Percentiles rank a stretch among this genome's conserved stretches.
Evolutionary conservation across 2,888 invertebrate species (phyloP).

Genomic region (Uloborus plumipes): DNA sequence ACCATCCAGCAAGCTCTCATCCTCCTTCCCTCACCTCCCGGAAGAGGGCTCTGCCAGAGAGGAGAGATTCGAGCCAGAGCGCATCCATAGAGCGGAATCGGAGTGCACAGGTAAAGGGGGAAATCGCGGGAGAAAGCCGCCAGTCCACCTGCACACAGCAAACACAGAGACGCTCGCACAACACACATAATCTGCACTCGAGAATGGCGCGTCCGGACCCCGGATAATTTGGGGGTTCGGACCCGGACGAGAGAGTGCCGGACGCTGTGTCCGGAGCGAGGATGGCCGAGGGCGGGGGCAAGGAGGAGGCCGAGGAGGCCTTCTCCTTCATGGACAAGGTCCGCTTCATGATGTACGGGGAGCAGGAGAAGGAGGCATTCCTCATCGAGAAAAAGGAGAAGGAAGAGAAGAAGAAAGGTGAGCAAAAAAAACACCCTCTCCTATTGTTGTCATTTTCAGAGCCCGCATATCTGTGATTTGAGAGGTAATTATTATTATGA

Average conservation of each 20-base stretch:
- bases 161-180: no score
- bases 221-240: background rate
- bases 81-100: background rate
- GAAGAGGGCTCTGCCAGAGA: conserved; percentile 28
- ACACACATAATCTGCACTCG: background rate
- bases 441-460: no score
- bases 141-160: no score
- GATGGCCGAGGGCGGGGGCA: conserved; percentile 19
- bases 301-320: conserved; percentile 16
- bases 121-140: no score
- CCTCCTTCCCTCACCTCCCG: background rate
- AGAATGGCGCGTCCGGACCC: background rate
- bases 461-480: no score
- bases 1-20: background rate
- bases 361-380: conserved; percentile 57
- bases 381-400: conserved; percentile 60
- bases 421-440: conserved; percentile 1
- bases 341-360: conserved; percentile 56
- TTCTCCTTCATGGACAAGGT: conserved; percentile 60
- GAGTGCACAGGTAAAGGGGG: background rate
- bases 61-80: no score
- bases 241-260: background rate
- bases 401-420: conserved; percentile 62
- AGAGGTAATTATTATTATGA: no score
- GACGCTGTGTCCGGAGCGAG: conserved; percentile 4